A percentile compares a stretch with the other conserved stretches of the same genome.
Evolutionary conservation across 2,888 invertebrate genomes (phyloP).

Genomic region (Terebella lapidaria): DNA sequence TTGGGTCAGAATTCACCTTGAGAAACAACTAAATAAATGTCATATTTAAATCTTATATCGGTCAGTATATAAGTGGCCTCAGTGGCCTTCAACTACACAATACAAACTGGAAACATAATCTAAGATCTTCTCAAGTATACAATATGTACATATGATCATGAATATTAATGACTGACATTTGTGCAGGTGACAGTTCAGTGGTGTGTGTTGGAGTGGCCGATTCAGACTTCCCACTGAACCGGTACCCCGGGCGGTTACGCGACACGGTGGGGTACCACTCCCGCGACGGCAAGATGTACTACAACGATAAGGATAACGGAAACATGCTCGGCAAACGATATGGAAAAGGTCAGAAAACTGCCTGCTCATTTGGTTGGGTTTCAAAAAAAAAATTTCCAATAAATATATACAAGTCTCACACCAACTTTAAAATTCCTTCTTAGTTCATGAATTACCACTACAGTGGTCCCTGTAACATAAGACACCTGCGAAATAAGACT

Average conservation of each 20-base stretch:
- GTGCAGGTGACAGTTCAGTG: conserved; percentile 41
- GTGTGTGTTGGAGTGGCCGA: conserved; percentile 38
- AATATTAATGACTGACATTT: too few relatives aligned
- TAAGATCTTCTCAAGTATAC: too few relatives aligned
- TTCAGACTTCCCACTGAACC: conserved; percentile 29
- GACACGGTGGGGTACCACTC: conserved; percentile 42
- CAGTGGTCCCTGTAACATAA: too few relatives aligned
- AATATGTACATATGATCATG: too few relatives aligned
- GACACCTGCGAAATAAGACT: too few relatives aligned
- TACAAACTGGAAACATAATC: too few relatives aligned
- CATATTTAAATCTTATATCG: too few relatives aligned
- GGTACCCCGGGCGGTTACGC: conserved; percentile 35
- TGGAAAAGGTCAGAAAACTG: conserved; percentile 33
- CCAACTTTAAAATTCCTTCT: not conserved
- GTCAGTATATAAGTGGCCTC: too few relatives aligned
- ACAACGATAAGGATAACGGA: conserved; percentile 34
- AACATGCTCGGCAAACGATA: conserved; percentile 39
- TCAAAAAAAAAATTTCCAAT: too few relatives aligned
- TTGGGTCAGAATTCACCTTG: too few relatives aligned
- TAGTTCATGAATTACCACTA: not conserved
- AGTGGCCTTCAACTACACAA: too few relatives aligned
- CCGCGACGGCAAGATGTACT: conserved; percentile 37
- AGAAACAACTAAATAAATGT: too few relatives aligned
- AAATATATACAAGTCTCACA: not conserved
- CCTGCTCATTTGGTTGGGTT: not conserved